Evolutionary conservation across 1,140 invertebrate species (phyloP), one percentile per base, ranked within the genome.

Genomic region (Musca vetustissima): DNA sequence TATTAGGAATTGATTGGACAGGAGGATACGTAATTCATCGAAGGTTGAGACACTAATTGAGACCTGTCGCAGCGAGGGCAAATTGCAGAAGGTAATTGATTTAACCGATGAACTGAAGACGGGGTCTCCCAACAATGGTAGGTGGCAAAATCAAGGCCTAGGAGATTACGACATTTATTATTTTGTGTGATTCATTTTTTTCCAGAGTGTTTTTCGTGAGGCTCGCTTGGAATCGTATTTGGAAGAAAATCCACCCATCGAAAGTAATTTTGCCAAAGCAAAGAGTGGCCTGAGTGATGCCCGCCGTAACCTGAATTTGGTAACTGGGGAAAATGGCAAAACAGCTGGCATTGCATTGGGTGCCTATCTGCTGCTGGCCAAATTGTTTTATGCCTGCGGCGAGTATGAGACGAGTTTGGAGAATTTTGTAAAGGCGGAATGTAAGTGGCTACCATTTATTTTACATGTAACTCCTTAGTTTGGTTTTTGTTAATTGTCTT

Each of bases 21-120:
- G n/a, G n/a, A n/a, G 80, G 25, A 77, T 75, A 70, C 76, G 80
- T 61, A 76, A 81, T 57, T 77, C 78, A 36, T 80, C 85, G 53
- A 85, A 90, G 72, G 86, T 93, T 61, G 94, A 97, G 84, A 89
- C 90, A n/a, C 93, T 96, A 76, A 95, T 97, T 72, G 94, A 96
- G 76, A 92, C 90, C 82, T 92, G 89, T 81, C 87, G 95, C 70
- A 93, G 94, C 82, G 94, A 96, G 80, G 90, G 89, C 22, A 95
- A 96, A 79, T 97, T 95, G 95, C 90, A 90, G 76, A 94, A 91
- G 85, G 92, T 94, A 73, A 89, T 95, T 66, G 94, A 96, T 77
- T 84, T 96, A 73, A 93, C 94, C 2, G 92, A 94, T 77, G 92
- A 94, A 74, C 85, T 96, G 36, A 93, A 91, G 86, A 86, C 87